phyloP scores from a whole-genome alignment of 2,797 vertebrate species.

The Garrulus glandarius region DNA sequence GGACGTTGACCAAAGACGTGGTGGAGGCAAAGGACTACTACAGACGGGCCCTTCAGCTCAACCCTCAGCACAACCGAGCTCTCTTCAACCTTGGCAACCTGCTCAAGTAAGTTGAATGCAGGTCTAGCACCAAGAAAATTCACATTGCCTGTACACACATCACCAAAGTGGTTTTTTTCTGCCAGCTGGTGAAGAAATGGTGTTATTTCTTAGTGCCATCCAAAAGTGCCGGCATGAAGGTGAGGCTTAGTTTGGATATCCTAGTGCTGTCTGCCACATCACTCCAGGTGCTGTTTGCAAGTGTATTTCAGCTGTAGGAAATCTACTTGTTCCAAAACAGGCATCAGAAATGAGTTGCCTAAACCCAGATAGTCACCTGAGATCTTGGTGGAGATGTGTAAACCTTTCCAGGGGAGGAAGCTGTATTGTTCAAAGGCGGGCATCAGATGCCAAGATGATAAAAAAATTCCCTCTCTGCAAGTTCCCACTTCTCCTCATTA shows the following conservation, averaged over 20 bases:
- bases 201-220: not conserved
- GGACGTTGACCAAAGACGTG: slow-evolving; percentile 84
- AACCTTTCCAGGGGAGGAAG: not conserved
- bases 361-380: not conserved
- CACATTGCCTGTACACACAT: not conserved
- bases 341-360: not conserved
- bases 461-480: not conserved
- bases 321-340: not conserved
- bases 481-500: not conserved
- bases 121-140: not conserved
- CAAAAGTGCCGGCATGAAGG: fast-evolving
- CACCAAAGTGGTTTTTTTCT: not conserved
- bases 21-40: slow-evolving; percentile 89
- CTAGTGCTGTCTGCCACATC: not conserved
- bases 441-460: not conserved
- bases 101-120: slow-evolving; percentile 82
- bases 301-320: not conserved
- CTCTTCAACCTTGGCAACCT: slow-evolving; percentile 97
- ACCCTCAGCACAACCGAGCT: slow-evolving; percentile 91
- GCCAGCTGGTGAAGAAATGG: not conserved
- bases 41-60: slow-evolving; percentile 86
- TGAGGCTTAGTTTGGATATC: not conserved
- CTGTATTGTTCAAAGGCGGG: not conserved
- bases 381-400: not conserved
- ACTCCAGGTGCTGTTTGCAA: not conserved